Conservation (phyloP, 2,797 vertebrate genomes). For the Luscinia megarhynchos region DNA sequence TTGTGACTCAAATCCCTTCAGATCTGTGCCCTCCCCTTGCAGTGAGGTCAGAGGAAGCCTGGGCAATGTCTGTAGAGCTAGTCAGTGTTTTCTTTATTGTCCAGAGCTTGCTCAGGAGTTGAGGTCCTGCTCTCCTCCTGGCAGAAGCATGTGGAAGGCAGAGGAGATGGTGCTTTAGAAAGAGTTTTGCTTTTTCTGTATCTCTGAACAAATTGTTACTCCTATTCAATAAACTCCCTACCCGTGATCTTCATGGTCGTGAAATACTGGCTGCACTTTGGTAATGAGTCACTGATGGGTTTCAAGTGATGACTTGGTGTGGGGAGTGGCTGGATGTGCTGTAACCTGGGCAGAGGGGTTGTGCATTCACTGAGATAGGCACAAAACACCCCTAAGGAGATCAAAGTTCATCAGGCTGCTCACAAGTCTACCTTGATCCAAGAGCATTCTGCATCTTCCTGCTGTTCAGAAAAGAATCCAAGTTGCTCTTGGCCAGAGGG, state of each 20-base stretch:
- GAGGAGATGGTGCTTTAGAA: background rate
- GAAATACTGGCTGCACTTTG: background rate
- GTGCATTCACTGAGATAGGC: no score
- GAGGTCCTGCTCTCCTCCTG: background rate
- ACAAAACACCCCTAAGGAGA: background rate
- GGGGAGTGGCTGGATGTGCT: background rate
- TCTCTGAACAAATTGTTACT: background rate
- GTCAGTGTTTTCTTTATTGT: background rate
- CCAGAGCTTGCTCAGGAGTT: background rate
- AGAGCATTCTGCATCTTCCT: background rate
- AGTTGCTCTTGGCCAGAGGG: background rate
- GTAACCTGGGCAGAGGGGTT: background rate
- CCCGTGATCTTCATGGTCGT: background rate
- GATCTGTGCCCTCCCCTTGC: background rate
- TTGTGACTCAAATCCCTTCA: background rate
- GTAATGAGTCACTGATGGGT: background rate
- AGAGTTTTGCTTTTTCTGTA: background rate
- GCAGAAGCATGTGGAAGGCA: background rate
- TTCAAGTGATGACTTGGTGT: background rate
- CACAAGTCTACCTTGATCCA: background rate
- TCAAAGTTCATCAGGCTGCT: background rate
- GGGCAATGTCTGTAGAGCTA: background rate
- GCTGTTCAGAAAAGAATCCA: background rate
- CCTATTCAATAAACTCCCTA: background rate
- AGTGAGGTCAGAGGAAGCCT: background rate